Evolutionary conservation across 2,797 vertebrate genomes (phyloP), one percentile per base, ranked within the genome.

Genomic region (Bradypodion pumilum): DNA sequence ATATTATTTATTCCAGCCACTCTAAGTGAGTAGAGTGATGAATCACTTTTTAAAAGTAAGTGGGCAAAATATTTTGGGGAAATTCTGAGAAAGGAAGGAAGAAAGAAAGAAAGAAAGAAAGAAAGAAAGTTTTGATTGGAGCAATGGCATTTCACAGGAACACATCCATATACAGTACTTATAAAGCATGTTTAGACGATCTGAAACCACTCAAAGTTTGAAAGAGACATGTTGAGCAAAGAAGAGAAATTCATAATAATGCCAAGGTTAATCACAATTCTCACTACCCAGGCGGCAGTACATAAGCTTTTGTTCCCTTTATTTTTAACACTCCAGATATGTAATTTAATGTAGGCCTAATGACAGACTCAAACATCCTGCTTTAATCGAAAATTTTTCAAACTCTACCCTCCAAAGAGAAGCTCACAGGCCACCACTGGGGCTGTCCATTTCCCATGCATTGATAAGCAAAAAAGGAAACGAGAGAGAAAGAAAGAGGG

Each of bases 301-400:
- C 91, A 94, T 93, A 95, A 95, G 93, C 94, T 92, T 94, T 92
- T 89, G 83, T 92, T 92, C 90, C 92, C 91, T 95, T 95, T 95
- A 95, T 95, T 95, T 96, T 96, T 95, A 95, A 95, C 94, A 95
- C 94, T 95, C 90, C 90, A 95, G 93, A 94, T 96, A 95, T 94
- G 93, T 94, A 96, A 96, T 96, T 96, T 96, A 95, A 95, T 90
- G 93, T 78, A 92, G 93, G 93, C 90, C 93, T 96, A 96, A 96
- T 96, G 95, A 96, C 94, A 95, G 94, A 95, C 92, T 96, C 94
- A 83, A 93, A 94, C 94, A 90, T 94, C 91, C 93, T 90, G 94
- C 94, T 96, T 96, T 96, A 96, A 96, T 96, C 88, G 82, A 56
- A n/a, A 56, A 56, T 95, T 96, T 95, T 94, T 7, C 95, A 93